phyloP scores from a whole-genome alignment of 2,797 vertebrate species.

The Sebastes iracundus region DNA sequence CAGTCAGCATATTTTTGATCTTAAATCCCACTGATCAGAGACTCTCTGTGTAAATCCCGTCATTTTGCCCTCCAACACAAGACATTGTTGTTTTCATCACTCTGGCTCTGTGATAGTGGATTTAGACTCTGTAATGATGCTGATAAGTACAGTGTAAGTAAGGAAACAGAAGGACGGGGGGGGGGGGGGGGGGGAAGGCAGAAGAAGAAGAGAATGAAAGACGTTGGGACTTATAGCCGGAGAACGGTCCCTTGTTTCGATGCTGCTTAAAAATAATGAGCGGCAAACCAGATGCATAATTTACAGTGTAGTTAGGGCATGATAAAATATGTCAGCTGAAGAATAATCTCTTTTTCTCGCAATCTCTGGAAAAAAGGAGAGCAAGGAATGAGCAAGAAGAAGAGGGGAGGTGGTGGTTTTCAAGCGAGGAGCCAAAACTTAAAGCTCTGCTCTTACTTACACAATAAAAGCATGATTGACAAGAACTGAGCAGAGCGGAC shows the following conservation, averaged over 20 bases:
- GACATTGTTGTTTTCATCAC: conserved; percentile 51
- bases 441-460: background rate
- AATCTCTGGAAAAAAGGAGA: background rate
- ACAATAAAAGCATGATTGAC: conserved; percentile 5
- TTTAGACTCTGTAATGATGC: conserved; percentile 62
- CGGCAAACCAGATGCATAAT: conserved; percentile 71
- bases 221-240: background rate
- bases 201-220: conserved; percentile 12
- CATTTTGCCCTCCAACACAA: conserved; percentile 44
- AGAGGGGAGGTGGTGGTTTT: background rate
- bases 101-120: conserved; percentile 38
- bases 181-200: background rate
- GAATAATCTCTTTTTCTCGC: background rate
- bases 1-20: conserved; percentile 33
- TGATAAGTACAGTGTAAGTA: conserved; percentile 26
- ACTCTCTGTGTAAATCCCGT: conserved; percentile 49
- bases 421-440: background rate
- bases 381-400: background rate
- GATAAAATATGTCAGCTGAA: conserved; percentile 58
- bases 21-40: conserved; percentile 63
- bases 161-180: conserved; percentile 10
- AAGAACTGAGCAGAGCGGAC: background rate
- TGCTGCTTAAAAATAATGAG: conserved; percentile 70
- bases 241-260: conserved; percentile 42
- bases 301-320: conserved; percentile 64